These are phyloP conservation scores for Heliangelus exortis DNA, from an alignment of 2,797 vertebrate genomes.

Conservation along the genomic window DNA sequence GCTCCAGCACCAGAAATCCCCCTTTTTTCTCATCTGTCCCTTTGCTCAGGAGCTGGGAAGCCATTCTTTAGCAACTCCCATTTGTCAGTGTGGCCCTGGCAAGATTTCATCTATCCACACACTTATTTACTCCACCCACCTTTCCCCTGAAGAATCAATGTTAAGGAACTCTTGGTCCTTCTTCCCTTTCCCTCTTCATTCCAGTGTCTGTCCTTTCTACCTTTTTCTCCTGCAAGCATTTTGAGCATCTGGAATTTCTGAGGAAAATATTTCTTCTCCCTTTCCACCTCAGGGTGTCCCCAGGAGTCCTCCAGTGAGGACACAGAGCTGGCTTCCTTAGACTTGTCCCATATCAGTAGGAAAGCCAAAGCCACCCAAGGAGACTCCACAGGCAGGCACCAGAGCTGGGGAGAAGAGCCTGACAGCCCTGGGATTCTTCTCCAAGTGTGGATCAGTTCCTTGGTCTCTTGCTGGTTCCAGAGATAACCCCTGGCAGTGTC, in stretches of 20 bases:
- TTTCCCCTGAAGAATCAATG: not conserved
- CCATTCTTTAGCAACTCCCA: not conserved
- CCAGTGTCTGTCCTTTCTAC: not conserved
- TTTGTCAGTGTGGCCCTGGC: not conserved
- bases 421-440: not conserved
- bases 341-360: not conserved
- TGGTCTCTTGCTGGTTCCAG: not conserved
- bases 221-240: not conserved
- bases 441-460: not conserved
- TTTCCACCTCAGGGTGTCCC: not conserved
- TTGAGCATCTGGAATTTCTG: not conserved
- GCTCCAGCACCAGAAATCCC: not conserved
- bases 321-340: not conserved
- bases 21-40: not conserved
- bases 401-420: not conserved
- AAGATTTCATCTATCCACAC: not conserved
- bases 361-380: not conserved
- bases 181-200: not conserved
- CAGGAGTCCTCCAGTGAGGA: not conserved
- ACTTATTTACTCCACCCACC: not conserved
- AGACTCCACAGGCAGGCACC: not conserved
- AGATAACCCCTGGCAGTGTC: not conserved
- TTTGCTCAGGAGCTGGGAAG: not conserved
- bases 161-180: not conserved
- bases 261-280: not conserved